Conservation (phyloP, 2,797 vertebrate genomes). For the Dicrostonyx torquatus region DNA sequence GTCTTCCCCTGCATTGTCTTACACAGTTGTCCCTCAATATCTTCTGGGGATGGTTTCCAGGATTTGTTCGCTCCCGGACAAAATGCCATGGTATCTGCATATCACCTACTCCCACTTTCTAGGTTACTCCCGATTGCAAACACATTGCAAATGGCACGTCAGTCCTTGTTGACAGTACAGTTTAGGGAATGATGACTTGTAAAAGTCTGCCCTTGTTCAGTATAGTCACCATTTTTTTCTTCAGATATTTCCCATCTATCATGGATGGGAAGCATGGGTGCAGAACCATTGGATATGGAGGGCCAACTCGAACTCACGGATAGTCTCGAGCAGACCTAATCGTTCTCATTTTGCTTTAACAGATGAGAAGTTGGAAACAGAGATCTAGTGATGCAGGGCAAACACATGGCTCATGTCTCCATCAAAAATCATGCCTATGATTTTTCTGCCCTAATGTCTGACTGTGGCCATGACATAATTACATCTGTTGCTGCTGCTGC, state of each 20-base stretch:
- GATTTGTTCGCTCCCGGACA: background rate
- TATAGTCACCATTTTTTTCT: background rate
- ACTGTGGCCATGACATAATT: too few relatives aligned
- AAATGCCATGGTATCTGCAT: background rate
- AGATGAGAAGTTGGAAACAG: background rate
- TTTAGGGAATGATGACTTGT: background rate
- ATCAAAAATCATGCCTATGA: too few relatives aligned
- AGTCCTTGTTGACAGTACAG: background rate
- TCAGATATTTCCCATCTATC: background rate
- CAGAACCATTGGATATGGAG: background rate
- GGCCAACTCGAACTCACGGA: background rate
- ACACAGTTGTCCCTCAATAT: background rate
- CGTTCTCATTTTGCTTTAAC: background rate
- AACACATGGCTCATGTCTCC: background rate
- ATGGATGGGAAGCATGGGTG: background rate
- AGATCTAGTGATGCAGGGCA: background rate
- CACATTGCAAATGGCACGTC: background rate
- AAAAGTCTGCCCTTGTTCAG: background rate
- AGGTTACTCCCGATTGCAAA: background rate
- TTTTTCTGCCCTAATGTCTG: background rate
- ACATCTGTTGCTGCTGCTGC: background rate
- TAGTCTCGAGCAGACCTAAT: background rate
- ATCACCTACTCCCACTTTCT: background rate
- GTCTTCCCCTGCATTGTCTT: background rate
- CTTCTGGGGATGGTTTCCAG: background rate